Base-by-base conservation (phyloP, 2,888 invertebrate genomes). In the Urechis unicinctus region DNA sequence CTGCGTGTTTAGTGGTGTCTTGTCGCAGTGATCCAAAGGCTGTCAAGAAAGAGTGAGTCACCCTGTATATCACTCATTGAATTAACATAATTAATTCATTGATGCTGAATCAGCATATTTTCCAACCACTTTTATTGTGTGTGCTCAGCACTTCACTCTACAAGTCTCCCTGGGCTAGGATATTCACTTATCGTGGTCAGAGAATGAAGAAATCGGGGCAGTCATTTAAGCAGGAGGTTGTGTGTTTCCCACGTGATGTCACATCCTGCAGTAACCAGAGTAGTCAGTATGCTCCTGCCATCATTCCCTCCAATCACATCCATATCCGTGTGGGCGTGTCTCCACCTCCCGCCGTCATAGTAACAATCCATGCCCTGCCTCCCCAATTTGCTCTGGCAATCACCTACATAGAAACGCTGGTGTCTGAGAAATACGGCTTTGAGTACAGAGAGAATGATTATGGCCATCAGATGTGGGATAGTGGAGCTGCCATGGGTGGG, bases 341-440 rank as follows among this genome's bases (percentile, higher is more conserved):
- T 13, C 70, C 69, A 22, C 68, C 72, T 6, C 72, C 72, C 1
- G 73, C 74, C 5, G 60, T 70, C 24, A 66, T 66, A 17, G 60
- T 78, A 13, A 72, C 73, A 1, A 66, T 78, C 17, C 76, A 78
- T 56, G 74, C 72, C n/a, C 65, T 78, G 3, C 75, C 77, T 3
- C 68, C 73, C 3, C 73, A 77, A 62, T 74, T 78, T 61, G 68
- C 75, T 22, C 64, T 78, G 52, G 73, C 76, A 2, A 55, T 77
- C 26, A 68, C 75, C 2, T 77, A 74, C 63, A 68, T 75, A n/a
- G 74, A 76, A 63, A 73, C 71, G 3, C 62, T 76, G 6, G 68
- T 73, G 30, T 68, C 69, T 1, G 69, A 72, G 55, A 65, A 63
- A 22, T 66, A 69, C 61, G 50, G 50, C 53, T 60, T 60, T 31